Evolutionary conservation across 2,113 vertebrate species (phyloP).

Genomic region (Elanoides forficatus): DNA sequence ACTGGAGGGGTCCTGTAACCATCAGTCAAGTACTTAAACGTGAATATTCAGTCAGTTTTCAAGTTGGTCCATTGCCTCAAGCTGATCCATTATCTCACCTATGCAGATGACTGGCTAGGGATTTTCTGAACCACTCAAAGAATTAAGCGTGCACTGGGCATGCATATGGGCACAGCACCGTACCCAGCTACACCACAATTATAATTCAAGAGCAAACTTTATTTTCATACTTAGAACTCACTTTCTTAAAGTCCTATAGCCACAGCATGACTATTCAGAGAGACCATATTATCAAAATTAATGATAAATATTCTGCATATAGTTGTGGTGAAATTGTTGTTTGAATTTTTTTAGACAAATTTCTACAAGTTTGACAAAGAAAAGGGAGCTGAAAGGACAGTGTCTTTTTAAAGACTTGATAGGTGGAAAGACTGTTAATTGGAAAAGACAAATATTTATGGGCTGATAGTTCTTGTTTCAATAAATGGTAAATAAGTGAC

Average conservation of each 20-base stretch:
- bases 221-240: background rate
- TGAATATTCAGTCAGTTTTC: background rate
- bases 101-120: fast-evolving
- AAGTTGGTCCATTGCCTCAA: background rate
- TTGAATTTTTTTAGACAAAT: background rate
- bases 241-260: background rate
- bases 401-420: background rate
- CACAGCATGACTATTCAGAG: background rate
- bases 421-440: background rate
- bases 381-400: background rate
- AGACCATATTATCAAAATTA: background rate
- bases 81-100: background rate
- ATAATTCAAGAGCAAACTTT: background rate
- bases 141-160: background rate
- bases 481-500: background rate
- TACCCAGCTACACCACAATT: background rate
- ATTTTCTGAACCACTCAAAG: background rate
- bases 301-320: background rate
- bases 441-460: background rate
- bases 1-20: background rate
- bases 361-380: background rate
- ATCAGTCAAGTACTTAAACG: background rate
- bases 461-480: background rate
- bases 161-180: background rate
- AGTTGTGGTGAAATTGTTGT: fast-evolving